Conservation (phyloP, 2,797 vertebrate species). For the Scleropages formosus region DNA sequence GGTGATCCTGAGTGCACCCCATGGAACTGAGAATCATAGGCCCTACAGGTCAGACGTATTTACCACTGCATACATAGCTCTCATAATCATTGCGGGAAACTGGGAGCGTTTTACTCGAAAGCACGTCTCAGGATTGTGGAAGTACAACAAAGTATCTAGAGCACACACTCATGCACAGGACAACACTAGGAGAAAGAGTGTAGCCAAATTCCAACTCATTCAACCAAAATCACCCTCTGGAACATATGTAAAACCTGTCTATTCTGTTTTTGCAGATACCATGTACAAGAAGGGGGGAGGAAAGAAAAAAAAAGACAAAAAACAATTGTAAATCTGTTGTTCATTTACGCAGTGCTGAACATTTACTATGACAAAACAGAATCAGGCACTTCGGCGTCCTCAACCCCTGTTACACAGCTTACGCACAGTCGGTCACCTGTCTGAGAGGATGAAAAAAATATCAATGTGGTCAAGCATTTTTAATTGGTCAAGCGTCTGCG, state of each 20-base stretch:
- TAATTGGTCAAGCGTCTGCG: not conserved
- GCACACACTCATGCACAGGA: not conserved
- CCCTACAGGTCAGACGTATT: not conserved
- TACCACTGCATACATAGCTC: not conserved
- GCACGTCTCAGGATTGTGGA: not conserved
- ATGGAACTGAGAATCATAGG: not conserved
- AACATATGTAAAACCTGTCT: no score
- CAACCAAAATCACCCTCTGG: no score
- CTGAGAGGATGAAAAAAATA: not conserved
- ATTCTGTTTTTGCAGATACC: no score
- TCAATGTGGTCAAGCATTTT: not conserved
- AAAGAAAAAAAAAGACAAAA: no score
- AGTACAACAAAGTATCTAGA: not conserved
- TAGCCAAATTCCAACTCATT: no score
- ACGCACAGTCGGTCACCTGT: no score
- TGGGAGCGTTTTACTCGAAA: not conserved
- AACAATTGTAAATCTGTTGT: no score
- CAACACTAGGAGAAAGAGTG: not conserved
- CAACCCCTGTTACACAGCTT: no score
- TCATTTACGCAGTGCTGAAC: no score
- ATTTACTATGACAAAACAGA: not conserved
- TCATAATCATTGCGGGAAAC: no score
- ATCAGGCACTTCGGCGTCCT: not conserved
- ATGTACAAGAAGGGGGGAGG: no score
- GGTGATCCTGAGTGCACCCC: not conserved